Base-by-base conservation (phyloP, 2,888 invertebrate species). In the Hypolimnas misippus region DNA sequence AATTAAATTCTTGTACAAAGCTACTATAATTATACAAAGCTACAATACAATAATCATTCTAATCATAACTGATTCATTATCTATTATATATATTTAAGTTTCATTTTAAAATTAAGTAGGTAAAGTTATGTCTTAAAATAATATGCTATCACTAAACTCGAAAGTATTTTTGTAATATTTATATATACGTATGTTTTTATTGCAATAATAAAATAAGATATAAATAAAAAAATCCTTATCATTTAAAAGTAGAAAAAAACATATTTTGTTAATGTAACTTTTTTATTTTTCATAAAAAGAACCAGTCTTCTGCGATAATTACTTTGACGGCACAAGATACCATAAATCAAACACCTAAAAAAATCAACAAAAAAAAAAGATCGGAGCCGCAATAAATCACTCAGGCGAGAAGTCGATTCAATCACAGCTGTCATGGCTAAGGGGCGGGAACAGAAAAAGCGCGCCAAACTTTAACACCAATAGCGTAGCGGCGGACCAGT, bases 391-490 rank as follows among this genome's bases (percentile, higher is more conserved):
- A 83, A 89, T 91, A 90, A 90, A 91, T 92, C 89, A 92, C 77
- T 87, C 84, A 81, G 72, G 70, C 78, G 77, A 76, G 77, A 70
- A 77, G 76, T 76, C 83, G 83, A 86, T 88, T 89, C 87, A 89
- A 87, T 89, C 88, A 87, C 86, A 87, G 85, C 90, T 89, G 91
- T 87, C 87, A 87, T 80, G 82, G 73, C 68, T 73, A 76, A 79
- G 84, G 91, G 90, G 91, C 90, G 91, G 89, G 83, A 74, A 84
- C 89, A 71, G 78, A 85, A 87, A 89, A 90, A 87, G 84, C 88
- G 89, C 90, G 89, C 84, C 82, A 89, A 89, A 86, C 79, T 84
- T 84, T 76, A 87, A 87, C 85, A 82, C 91, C 92, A 92, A 91
- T 90, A 69, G 88, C 87, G 82, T 75, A 69, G 78, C 75, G 71